Conservation (phyloP, 2,113 vertebrate genomes). For the Clarias gariepinus region DNA sequence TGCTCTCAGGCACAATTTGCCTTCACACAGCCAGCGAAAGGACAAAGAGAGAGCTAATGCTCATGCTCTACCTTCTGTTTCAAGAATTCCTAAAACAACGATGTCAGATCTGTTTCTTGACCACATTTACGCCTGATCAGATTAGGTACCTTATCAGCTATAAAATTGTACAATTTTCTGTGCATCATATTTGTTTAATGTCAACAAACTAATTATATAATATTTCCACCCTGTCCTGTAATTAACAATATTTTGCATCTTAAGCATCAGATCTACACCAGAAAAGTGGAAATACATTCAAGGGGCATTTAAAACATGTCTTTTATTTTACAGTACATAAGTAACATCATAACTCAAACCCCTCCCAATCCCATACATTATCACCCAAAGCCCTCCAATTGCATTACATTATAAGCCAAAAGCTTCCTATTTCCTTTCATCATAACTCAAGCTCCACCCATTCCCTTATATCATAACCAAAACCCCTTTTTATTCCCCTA, state of each 20-base stretch:
- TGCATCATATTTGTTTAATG: background rate
- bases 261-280: background rate
- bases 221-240: background rate
- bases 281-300: background rate
- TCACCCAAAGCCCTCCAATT: background rate
- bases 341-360: background rate
- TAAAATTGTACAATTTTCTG: background rate
- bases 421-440: background rate
- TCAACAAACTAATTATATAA: background rate
- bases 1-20: constrained; percentile 26
- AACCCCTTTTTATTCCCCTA: background rate
- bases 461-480: background rate
- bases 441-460: too few relatives aligned
- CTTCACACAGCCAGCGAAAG: constrained; percentile 7
- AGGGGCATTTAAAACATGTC: background rate
- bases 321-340: too few relatives aligned
- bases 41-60: background rate
- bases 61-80: background rate
- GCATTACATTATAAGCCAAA: background rate
- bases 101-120: background rate
- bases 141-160: background rate
- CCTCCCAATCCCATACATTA: background rate
- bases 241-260: background rate
- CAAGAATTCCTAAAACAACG: background rate
- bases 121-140: background rate